Evolutionary conservation across 1,140 invertebrate genomes (phyloP), one percentile per base, ranked within the genome.

Genomic region (Papilio helenus): DNA sequence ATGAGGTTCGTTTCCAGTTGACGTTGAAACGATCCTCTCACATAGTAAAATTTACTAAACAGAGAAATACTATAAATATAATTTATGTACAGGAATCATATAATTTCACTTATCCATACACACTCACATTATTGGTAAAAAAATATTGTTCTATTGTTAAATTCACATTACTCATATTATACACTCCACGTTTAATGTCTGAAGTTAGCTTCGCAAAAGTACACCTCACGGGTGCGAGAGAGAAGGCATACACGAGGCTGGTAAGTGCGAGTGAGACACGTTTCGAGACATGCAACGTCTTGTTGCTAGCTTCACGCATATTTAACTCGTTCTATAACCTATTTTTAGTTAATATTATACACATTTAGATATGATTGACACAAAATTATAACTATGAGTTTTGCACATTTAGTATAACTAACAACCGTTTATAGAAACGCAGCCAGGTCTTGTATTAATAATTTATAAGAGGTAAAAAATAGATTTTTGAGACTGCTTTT

Each of bases 11-110:
- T 29, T 68, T 5, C 14, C 8, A 16, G 61, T 76, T 76, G 49
- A 39, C 74, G 58, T 39, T 55, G 49, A 58, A 76, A 76, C 46
- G 14, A 76, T 7, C 49, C 3, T 39, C 12, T 58, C 10, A 58
- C 51, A 76, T 76, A 76, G 51, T 76, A 76, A 76, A 58, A 76
- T 76, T 76, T 76, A 76, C 74, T 76, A 76, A 58, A 76, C 46
- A 76, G 74, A 76, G 26, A 76, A 76, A 76, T 39, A 39, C 14
- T 76, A 76, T 58, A 76, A 58, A 76, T 76, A 58, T 55, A 55
- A 55, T 68, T 58, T 76, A 76, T 76, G 51, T 76, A 76, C 74
- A 76, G 74, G 49, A 34, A 76, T 76, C 29, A 76, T 76, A 76
- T 76, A 29, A 58, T 76, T 76, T 76, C 74, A 76, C 74, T 76